phyloP scores from a whole-genome alignment of 2,113 vertebrate species.

The Mormyrus iriodes region DNA sequence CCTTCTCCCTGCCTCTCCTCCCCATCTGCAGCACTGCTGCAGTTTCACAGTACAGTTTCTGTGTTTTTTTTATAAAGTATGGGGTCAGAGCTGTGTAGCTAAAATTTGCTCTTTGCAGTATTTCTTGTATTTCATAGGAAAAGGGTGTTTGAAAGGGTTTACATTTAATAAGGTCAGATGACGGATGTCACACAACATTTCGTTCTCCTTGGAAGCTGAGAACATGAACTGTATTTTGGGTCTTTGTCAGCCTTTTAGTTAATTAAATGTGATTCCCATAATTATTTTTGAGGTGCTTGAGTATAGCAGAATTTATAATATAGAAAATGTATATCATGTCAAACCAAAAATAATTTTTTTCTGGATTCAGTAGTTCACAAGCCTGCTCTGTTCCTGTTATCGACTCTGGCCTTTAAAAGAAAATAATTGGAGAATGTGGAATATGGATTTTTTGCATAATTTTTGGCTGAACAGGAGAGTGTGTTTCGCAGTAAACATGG shows the following conservation, averaged over 20 bases:
- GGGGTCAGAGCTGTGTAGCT: background rate
- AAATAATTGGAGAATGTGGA: background rate
- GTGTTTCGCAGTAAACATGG: background rate
- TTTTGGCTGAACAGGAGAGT: background rate
- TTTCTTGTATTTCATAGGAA: background rate
- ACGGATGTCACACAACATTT: background rate
- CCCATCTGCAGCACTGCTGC: background rate
- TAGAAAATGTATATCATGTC: background rate
- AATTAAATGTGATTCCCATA: background rate
- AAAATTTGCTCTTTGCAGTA: background rate
- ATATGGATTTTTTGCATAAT: background rate
- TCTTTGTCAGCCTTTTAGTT: background rate
- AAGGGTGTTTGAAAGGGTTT: background rate
- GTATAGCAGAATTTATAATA: background rate
- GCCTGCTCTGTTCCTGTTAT: background rate
- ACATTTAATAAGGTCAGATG: background rate
- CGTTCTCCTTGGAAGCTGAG: background rate
- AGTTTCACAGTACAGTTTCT: background rate
- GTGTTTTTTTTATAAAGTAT: background rate
- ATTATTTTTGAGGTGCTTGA: background rate
- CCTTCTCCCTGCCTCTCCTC: background rate
- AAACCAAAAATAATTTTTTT: background rate
- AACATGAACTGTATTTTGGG: background rate
- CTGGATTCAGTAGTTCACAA: background rate
- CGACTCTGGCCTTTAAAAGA: background rate